Base-by-base conservation (phyloP, 2,797 vertebrate species). In the Macrochelys suwanniensis region DNA sequence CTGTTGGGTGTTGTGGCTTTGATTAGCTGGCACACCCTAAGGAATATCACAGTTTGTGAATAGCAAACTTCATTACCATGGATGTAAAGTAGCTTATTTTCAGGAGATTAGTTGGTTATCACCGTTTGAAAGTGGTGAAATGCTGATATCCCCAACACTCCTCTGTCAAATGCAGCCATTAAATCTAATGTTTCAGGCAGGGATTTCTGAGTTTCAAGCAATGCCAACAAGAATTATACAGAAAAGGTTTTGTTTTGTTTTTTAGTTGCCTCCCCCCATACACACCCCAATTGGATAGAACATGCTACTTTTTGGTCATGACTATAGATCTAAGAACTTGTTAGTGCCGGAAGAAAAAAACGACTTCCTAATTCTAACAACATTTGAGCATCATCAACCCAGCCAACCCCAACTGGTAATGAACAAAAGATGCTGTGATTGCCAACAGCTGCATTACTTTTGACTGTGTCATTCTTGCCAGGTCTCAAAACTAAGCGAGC, bases 41-140 rank as follows among this genome's bases (percentile, higher is more conserved):
- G 94, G 95, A 90, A 91, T 93, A 84, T 82, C 87, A 82, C 59
- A n/a, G 86, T 61, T 94, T 88, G 77, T 51, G 84, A 84, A 77
- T 6, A 82, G 53, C 77, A 68, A 33, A 86, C 78, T 80, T 92
- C 93, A 92, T 96, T 91, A 94, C 5, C 1, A 21, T 90, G 68
- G 88, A 90, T 68, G 84, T 78, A 95, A 95, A 90, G 61, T 87
- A 95, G 77, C 84, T 95, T 84, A 65, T 88, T 97, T 97, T 92
- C 94, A 94, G 83, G 76, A 90, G 89, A 84, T 83, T 92, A 84
- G 57, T 93, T 49, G 4, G 93, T 97, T 95, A 96, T 97, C 93
- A 57, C 93, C 51, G 28, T 85, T 87, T 86, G 78, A 78, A 96
- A 89, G 92, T 71, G 89, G 82, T 96, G 95, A 95, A 97, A 97